Evolutionary conservation across 2,888 invertebrate species (phyloP), one percentile per base, ranked within the genome.

Genomic region (Cryptus viduatorius): DNA sequence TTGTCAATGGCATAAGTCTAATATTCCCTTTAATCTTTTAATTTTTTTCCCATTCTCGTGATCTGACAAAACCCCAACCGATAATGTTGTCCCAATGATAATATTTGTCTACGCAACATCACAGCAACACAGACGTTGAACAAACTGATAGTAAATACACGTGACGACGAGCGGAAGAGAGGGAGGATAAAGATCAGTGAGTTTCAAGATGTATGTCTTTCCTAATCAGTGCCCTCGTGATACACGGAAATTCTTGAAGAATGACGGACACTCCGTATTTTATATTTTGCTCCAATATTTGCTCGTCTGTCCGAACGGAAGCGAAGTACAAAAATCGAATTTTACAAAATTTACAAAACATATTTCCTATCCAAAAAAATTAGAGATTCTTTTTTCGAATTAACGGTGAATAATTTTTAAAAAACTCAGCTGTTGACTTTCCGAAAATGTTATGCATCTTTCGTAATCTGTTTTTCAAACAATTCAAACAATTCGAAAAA

Each of bases 81-180:
- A 69, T 42, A 37, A 16, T 16, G 53, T 71, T 29, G n/a, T 1
- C 2, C 12, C 7, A 12, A 71, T 19, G 53, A 71, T 53, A 71
- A 71, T 12, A 71, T 71, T 71, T 69, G 50, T 53, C 37, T 48
- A n/a, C 10, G 37, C n/a, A 50, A 37, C 7, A 24, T 19, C 24
- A 4, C 19, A 24, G 56, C 4, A 16, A 56, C 19, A 24, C 12
- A 10, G 29, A 19, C 69, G 50, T 5, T n/a, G 8, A 19, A 12
- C 37, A 53, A 71, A 37, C 69, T 37, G 69, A 71, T 50, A n/a
- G 19, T 42, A 56, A 42, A 53, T 12, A 37, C 12, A 0, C 37
- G 37, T 7, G 37, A 8, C 37, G 24, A 19, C 12, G 37, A 16
- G 31, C 29, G 10, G 5, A n/a, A 1, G 12, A 37, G 31, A 53